Evolutionary conservation across 1,140 invertebrate genomes (phyloP), one percentile per base, ranked within the genome.

Genomic region (Brachionus paranguensis): DNA sequence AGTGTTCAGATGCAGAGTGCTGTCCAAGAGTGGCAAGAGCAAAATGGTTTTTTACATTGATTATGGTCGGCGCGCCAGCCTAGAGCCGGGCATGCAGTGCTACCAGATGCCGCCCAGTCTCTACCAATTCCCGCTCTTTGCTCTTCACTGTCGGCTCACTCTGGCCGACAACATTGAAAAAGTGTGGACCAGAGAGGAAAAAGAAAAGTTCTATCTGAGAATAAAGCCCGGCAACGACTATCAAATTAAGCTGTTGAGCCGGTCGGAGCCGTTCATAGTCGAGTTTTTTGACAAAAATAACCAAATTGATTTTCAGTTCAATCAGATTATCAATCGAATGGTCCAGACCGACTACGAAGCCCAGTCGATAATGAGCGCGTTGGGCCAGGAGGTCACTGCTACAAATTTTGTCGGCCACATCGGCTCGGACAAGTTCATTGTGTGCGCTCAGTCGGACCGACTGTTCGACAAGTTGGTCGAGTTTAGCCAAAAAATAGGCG

Each of bases 211-310:
- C 41, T 81, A 17, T 37, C 2, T 64, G 41, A 43, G 55, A 68
- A 81, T 81, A 45, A 43, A 68, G 24, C 78, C 78, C 27, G 37
- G 17, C 2, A 20, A 64, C 11, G 78, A 81, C 27, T 81, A 45
- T 17, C 27, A 81, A 37, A 81, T 81, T 0, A 81, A 81, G 27
- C 10, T 81, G 10, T 12, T 81, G 33, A 81, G 14, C 14, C 11
- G 11, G 10, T 7, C 55, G 12, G 37, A 81, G 29, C 78, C 78
- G 2, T 68, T 64, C 37, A 64, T 81, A 24, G 24, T 81, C 1
- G 78, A 81, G 11, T 81, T 81, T 37, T 81, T 45, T 47, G 78
- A 81, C 27, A 47, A 81, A 47, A 60, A 81, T 20, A 81, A 81
- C 27, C 20, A 24, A 27, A 81, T 81, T 47, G 78, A 81, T 29